phyloP scores from a whole-genome alignment of 1,140 invertebrate species.

The Stegodyphus mimosarum region DNA sequence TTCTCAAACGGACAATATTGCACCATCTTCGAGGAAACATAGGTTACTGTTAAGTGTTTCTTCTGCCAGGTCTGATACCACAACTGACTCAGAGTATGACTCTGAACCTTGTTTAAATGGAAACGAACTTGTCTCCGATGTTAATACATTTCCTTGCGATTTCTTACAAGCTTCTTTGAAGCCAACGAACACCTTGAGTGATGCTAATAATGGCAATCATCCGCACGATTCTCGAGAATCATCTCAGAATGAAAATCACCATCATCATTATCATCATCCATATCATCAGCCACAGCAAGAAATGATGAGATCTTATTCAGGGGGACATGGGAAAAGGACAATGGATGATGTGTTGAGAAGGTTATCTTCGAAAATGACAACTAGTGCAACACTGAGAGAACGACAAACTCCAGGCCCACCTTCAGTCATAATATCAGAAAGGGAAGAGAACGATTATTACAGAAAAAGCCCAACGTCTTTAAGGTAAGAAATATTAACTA shows the following conservation, averaged over 20 bases:
- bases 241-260: conserved; percentile 22
- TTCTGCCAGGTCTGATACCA: conserved; percentile 36
- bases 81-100: conserved; percentile 55
- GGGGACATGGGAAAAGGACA: conserved; percentile 67
- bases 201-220: conserved; percentile 6
- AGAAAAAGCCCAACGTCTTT: conserved; percentile 7
- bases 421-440: conserved; percentile 7
- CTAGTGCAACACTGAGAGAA: conserved; percentile 71
- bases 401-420: conserved; percentile 25
- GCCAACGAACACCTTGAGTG: conserved; percentile 5
- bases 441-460: conserved; percentile 13
- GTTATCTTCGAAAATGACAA: conserved; percentile 83
- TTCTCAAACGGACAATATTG: conserved; percentile 3
- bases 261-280: conserved; percentile 29
- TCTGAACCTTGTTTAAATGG: conserved; percentile 65
- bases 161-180: conserved; percentile 39
- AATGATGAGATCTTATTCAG: conserved; percentile 3
- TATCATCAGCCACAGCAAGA: conserved; percentile 10
- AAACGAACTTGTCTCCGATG: conserved; percentile 19
- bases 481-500: conserved; percentile 9
- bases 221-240: conserved; percentile 19
- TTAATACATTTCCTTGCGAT: conserved; percentile 35
- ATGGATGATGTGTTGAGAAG: conserved; percentile 87
- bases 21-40: conserved; percentile 40
- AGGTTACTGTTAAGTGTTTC: conserved; percentile 52